Evolutionary conservation across 1,140 invertebrate genomes (phyloP), one percentile per base, ranked within the genome.

Genomic region (Triops longicaudatus): DNA sequence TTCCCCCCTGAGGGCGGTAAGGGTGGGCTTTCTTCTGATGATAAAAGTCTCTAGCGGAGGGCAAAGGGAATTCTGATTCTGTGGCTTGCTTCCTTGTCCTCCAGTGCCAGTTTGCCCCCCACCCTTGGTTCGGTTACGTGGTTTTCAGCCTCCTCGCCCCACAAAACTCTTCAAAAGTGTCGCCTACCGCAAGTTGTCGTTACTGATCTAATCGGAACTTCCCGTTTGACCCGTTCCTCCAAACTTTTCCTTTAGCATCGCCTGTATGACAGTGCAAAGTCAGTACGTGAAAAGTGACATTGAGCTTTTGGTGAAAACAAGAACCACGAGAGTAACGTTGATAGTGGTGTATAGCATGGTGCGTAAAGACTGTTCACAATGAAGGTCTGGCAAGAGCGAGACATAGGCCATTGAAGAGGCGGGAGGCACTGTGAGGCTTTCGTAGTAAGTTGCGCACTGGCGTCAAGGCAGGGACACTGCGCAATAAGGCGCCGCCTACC

Each of bases 51-150:
- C 50, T 63, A 63, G 50, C 50, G 50, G 50, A 22, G 50, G 50
- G 50, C 14, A 63, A 63, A 63, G 31, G 17, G 50, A n/a, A 63
- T 63, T 63, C 50, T 63, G 50, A 22, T 63, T 63, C 50, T 17
- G 50, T 63, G 50, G 50, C 50, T 22, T 63, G 50, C 50, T 63
- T 63, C 50, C 50, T 63, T 63, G 50, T 63, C 50, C 22, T 63
- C 17, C 50, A 63, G 50, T 63, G 2, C 50, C 50, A 63, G 50
- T 63, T 63, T 63, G 14, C 50, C 50, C 50, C 50, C 50, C n/a
- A n/a, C 22, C 17, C 50, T 63, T 37, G 31, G 31, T 37, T 37
- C 31, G 50, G 50, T 63, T 63, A 63, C 50, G 50, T 63, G 50
- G 31, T 37, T 37, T 37, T 37, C 31, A 37, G 31, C 31, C 31